Conservation (phyloP, 2,888 invertebrate genomes). For the Brachyptera risi region DNA sequence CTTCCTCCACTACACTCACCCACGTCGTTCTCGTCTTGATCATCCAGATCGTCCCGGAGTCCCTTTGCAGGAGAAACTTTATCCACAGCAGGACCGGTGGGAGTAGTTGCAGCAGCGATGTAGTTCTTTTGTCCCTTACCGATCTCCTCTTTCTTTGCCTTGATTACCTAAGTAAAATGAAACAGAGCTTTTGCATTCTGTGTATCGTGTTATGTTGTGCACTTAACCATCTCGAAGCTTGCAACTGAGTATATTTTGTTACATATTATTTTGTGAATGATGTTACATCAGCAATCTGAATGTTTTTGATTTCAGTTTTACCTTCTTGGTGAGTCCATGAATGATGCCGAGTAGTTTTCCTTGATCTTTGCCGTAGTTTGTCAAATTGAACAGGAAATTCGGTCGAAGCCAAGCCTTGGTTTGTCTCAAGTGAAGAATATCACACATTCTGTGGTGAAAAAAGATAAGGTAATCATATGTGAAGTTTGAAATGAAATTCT, state of each 20-base stretch:
- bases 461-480: too few relatives aligned
- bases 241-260: too few relatives aligned
- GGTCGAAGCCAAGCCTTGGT: slow-evolving; percentile 75
- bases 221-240: too few relatives aligned
- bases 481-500: too few relatives aligned
- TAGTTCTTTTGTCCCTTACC: slow-evolving; percentile 25
- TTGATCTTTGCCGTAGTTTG: slow-evolving; percentile 70
- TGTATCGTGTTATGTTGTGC: too few relatives aligned
- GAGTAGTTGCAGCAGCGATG: slow-evolving; percentile 19
- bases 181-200: too few relatives aligned
- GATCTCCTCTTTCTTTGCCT: slow-evolving; percentile 29
- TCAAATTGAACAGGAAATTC: slow-evolving; percentile 71
- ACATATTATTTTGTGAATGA: too few relatives aligned
- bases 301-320: too few relatives aligned
- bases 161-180: slow-evolving; percentile 53
- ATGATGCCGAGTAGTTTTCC: slow-evolving; percentile 69
- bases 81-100: slow-evolving; percentile 5
- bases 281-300: too few relatives aligned
- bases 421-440: slow-evolving; percentile 77
- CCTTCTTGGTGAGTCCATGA: slow-evolving; percentile 69
- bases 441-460: slow-evolving; percentile 72
- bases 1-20: too few relatives aligned
- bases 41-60: slow-evolving; percentile 75
- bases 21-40: slow-evolving; percentile 76
- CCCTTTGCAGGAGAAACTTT: slow-evolving; percentile 50